Evolutionary conservation across 2,888 invertebrate genomes (phyloP).

Genomic region (Cabera pusaria): DNA sequence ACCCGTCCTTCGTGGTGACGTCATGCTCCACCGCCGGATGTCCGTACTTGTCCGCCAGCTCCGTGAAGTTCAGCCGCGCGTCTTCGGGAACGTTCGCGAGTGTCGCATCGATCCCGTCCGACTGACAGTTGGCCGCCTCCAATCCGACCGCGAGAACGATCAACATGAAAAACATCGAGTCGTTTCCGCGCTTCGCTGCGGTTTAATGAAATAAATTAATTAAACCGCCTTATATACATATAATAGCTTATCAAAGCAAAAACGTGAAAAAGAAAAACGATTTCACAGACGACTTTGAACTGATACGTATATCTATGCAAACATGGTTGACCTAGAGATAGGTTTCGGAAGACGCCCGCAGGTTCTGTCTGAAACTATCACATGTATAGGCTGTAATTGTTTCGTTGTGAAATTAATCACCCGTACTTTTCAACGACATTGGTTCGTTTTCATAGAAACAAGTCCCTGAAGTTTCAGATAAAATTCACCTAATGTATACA

Average conservation of each 20-base stretch:
- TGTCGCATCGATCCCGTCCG: conserved; percentile 6
- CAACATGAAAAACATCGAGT: conserved; percentile 5
- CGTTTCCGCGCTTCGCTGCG: background rate
- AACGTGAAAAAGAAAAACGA: conserved; percentile 4
- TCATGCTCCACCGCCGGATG: conserved; percentile 29
- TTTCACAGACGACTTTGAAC: conserved; percentile 13
- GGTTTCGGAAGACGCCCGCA: conserved; percentile 9
- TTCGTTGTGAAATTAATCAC: too few species aligned
- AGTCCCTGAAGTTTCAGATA: too few species aligned
- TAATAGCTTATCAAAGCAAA: conserved; percentile 16
- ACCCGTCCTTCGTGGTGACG: conserved; percentile 45
- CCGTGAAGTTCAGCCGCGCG: conserved; percentile 26
- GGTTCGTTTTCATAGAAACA: too few species aligned
- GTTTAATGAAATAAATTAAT: conserved; percentile 3
- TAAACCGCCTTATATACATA: conserved; percentile 11
- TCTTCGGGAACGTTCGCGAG: conserved; percentile 20
- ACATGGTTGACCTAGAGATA: conserved; percentile 7
- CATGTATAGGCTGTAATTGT: too few species aligned
- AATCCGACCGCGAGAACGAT: background rate
- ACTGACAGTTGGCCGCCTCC: conserved; percentile 1
- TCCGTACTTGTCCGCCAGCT: conserved; percentile 33
- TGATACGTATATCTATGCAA: conserved; percentile 1
- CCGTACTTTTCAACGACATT: too few species aligned
- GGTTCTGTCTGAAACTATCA: background rate
- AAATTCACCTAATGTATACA: too few species aligned